Evolutionary conservation across 30 jellyfish, hydroid and myxozoan genomes (phyloP), one percentile per base, ranked within the genome.

Genomic region (Catostylus mosaicus): DNA sequence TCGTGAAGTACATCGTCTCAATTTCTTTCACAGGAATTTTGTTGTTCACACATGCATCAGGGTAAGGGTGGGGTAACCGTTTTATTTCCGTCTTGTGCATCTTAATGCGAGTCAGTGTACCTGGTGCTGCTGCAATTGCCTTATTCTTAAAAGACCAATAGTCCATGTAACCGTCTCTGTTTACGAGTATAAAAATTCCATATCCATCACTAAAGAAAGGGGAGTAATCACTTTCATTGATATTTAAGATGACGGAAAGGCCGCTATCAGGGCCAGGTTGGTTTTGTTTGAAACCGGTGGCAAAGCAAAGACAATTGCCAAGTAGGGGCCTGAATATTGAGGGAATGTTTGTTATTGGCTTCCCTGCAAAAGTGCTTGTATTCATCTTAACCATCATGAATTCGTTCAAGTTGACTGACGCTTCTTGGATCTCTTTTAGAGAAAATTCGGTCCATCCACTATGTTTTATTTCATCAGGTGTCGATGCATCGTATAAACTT

Each of bases 221-320:
- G 2, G 63, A 50, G 63, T 50, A 50, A 50, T 50, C 63, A 50
- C 63, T 50, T 50, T 50, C 63, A 50, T 50, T 50, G 2, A 50
- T 50, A 6, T 3, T 4, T 10, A 50, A 50, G 24, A 50, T 16
- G 5, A 50, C 24, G 14, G 14, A 2, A 8, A 50, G 63, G 27
- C 63, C 63, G 20, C 24, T 4, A 23, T 50, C 63, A 27, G 63
- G 63, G 24, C 63, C 63, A 10, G 63, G 19, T 10, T 50, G 14
- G 27, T 50, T 50, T 27, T 50, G 63, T 27, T 18, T 50, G 27
- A 3, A 18, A 0, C 2, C 19, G 20, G 0, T 2, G 24, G 14
- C 20, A 27, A 50, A 50, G 18, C 24, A 27, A 23, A 9, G 20
- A 27, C 63, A 50, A 18, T 50, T 50, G 5, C 63, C 63, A 50